phyloP scores from a whole-genome alignment of 2,113 vertebrate genomes.

The Nesogale talazaci region DNA sequence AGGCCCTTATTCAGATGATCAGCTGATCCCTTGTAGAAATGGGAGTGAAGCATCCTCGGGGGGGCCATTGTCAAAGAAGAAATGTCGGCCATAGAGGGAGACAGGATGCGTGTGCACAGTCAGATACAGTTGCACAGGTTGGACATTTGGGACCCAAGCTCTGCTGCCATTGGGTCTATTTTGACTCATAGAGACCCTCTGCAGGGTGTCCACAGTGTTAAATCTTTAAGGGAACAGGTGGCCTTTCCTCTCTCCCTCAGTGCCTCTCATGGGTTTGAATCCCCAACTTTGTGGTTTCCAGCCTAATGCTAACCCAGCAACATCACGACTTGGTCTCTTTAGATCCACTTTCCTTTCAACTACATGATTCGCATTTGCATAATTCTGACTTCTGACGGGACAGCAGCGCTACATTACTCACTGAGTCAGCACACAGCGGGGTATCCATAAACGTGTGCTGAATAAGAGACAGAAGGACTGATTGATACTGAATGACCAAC shows the following conservation, averaged over 20 bases:
- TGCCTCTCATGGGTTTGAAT: no score
- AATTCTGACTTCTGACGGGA: no score
- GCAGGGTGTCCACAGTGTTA: no score
- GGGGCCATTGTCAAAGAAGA: neutral
- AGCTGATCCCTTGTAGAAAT: neutral
- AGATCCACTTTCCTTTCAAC: neutral
- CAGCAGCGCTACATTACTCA: neutral
- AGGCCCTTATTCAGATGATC: no score
- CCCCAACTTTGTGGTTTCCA: no score
- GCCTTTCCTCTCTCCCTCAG: no score
- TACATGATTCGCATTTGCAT: neutral
- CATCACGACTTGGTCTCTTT: neutral
- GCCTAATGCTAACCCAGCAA: no score
- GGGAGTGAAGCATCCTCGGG: neutral
- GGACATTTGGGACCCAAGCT: neutral
- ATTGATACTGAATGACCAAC: neutral
- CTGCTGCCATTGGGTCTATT: no score
- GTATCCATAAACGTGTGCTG: fast-evolving
- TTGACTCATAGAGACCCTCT: no score
- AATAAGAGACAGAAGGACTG: neutral
- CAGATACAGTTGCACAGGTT: neutral
- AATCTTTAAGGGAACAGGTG: no score
- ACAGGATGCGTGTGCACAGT: neutral
- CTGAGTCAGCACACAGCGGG: neutral
- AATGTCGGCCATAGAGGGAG: fast-evolving